Conservation (phyloP, 2,113 vertebrate species). For the Tenrec ecaudatus region DNA sequence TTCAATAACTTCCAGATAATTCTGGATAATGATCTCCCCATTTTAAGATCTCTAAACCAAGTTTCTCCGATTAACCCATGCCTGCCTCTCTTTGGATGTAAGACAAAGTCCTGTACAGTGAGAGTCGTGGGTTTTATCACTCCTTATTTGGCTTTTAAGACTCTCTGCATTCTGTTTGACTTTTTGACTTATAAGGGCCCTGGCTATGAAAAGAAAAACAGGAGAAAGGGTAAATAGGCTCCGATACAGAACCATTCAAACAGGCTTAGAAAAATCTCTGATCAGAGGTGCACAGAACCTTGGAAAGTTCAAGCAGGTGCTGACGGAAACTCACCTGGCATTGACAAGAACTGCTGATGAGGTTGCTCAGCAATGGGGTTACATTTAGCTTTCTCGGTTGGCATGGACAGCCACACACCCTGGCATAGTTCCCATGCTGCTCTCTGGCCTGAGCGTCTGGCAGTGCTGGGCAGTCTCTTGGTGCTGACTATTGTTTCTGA, state of each 20-base stretch:
- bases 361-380: background rate
- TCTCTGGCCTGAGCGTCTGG: slow-evolving; percentile 20
- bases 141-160: background rate
- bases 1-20: background rate
- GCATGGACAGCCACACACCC: background rate
- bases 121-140: background rate
- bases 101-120: background rate
- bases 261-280: background rate
- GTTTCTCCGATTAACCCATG: background rate
- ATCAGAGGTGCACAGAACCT: background rate
- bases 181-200: background rate
- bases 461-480: background rate
- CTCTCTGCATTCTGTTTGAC: background rate
- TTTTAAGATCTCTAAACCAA: background rate
- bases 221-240: background rate
- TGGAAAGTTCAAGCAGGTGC: background rate
- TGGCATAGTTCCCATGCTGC: slow-evolving; percentile 8
- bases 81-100: background rate
- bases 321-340: slow-evolving; percentile 29
- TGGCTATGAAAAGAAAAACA: background rate
- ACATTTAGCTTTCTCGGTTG: slow-evolving; percentile 33
- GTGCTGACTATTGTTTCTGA: slow-evolving; percentile 34
- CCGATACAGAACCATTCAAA: background rate
- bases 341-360: slow-evolving; percentile 49
- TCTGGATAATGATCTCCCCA: background rate